phyloP scores from a whole-genome alignment of 2,113 vertebrate species.

The Uria lomvia region DNA sequence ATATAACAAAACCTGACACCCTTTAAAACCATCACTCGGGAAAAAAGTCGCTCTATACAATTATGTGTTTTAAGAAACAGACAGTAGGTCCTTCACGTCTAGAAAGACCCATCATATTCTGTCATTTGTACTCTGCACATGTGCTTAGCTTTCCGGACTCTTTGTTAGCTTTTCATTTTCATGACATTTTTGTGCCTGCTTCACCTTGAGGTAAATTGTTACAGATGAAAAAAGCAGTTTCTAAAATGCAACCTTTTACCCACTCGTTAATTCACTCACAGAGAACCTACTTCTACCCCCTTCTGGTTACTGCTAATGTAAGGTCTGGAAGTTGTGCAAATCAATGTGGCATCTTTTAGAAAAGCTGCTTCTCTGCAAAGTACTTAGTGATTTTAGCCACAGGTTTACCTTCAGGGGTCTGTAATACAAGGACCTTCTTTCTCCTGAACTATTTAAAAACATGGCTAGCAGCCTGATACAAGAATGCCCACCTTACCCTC shows the following conservation, averaged over 20 bases:
- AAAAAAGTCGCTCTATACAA: background rate
- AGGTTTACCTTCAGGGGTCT: background rate
- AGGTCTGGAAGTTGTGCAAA: background rate
- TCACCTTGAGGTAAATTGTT: conserved; percentile 1
- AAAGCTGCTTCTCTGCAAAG: background rate
- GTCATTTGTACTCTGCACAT: background rate
- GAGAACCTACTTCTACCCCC: background rate
- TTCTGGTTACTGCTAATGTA: background rate
- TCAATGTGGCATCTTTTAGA: background rate
- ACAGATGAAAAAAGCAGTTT: background rate
- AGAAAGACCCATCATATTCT: background rate
- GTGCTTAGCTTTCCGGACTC: background rate
- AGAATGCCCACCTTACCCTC: background rate
- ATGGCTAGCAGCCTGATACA: background rate
- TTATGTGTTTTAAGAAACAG: background rate
- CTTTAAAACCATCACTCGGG: background rate
- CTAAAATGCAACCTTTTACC: background rate
- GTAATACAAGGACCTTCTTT: background rate
- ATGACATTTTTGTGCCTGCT: background rate
- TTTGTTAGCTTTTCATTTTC: background rate
- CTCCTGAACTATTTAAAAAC: background rate
- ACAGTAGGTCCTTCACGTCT: background rate
- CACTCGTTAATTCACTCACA: background rate
- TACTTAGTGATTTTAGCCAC: background rate
- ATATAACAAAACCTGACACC: background rate